phyloP scores from a whole-genome alignment of 2,113 vertebrate species.

The Cyphomyrus plagiostoma region DNA sequence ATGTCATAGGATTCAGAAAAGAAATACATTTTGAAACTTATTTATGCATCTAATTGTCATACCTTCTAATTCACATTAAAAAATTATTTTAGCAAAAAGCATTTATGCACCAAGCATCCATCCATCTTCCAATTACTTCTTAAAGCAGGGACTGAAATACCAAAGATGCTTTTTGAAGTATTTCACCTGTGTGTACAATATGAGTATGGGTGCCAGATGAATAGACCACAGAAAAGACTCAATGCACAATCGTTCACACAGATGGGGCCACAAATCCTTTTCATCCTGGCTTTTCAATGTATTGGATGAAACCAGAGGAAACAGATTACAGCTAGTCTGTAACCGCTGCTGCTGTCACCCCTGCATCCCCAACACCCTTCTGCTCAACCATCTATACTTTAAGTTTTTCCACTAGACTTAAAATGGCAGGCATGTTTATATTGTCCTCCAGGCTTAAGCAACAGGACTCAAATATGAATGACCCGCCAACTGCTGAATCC shows the following conservation, averaged over 20 bases:
- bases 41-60: background rate
- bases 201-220: background rate
- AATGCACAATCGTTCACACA: constrained; percentile 30
- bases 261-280: constrained; percentile 44
- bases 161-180: background rate
- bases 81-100: background rate
- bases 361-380: constrained; percentile 16
- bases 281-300: constrained; percentile 43
- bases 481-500: constrained; percentile 52
- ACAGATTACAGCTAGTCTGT: constrained; percentile 54
- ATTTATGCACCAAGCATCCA: background rate
- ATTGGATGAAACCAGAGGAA: constrained; percentile 45
- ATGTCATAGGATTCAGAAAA: background rate
- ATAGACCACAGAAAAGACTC: background rate
- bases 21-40: background rate
- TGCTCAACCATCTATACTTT: constrained; percentile 16
- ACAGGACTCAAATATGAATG: constrained; percentile 52
- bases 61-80: background rate
- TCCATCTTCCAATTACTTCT: background rate
- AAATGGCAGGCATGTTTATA: constrained; percentile 59
- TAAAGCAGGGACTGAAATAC: background rate
- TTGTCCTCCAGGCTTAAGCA: constrained; percentile 55
- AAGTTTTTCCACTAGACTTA: constrained; percentile 57
- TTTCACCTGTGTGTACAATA: background rate
- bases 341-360: constrained; percentile 37